A percentile compares a stretch with the other conserved stretches of the same genome.
phyloP scores from a whole-genome alignment of 2,888 invertebrate species.

The Drepanosiphum platanoidis region DNA sequence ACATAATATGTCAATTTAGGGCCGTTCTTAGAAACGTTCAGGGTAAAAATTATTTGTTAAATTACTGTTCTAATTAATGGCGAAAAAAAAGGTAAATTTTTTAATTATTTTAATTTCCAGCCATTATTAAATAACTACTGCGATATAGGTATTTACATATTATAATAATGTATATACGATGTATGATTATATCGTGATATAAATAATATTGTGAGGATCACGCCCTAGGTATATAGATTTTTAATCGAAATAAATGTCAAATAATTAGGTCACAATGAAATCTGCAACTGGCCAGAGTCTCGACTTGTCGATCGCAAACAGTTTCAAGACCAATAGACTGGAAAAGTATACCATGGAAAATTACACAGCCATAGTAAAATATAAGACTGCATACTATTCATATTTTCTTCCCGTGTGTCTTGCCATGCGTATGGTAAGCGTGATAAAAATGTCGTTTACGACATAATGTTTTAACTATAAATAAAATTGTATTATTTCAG shows the following conservation, averaged over 20 bases:
- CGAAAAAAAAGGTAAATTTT: not conserved
- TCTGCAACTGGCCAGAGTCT: constrained; percentile 85
- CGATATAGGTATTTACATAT: no score
- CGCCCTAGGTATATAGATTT: no score
- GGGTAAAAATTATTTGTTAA: not conserved
- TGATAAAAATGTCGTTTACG: constrained; percentile 59
- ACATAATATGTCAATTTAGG: constrained; percentile 23
- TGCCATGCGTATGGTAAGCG: constrained; percentile 86
- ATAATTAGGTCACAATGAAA: constrained; percentile 72
- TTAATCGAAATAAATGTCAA: no score
- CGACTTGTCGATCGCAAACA: constrained; percentile 75
- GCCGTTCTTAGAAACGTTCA: not conserved
- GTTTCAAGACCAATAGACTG: constrained; percentile 72
- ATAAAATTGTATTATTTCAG: constrained; percentile 66
- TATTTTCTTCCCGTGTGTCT: constrained; percentile 92
- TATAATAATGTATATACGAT: no score
- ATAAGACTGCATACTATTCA: constrained; percentile 93
- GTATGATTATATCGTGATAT: no score
- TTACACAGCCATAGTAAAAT: constrained; percentile 88
- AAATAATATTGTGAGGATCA: not conserved
- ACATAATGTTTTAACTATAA: not conserved
- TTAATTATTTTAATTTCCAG: not conserved
- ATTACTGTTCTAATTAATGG: not conserved
- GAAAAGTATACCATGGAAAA: constrained; percentile 84
- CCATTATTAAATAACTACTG: not conserved